Conservation (phyloP, 2,888 invertebrate species). For the Cephus nigrinus region DNA sequence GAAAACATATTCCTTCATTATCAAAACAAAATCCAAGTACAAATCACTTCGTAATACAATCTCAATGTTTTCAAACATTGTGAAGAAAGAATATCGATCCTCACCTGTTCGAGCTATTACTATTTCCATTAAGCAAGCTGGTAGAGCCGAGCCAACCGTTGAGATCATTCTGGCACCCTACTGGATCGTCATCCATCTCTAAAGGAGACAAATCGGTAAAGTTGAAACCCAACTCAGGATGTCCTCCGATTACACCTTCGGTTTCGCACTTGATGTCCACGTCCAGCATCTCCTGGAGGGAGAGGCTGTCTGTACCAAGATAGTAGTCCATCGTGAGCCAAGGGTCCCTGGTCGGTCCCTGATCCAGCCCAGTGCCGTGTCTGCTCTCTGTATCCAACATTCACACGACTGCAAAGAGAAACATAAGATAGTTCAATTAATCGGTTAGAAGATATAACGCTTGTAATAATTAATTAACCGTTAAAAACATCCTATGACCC, state of each 20-base stretch:
- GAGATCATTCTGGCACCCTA: slow-evolving; percentile 54
- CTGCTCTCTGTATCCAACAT: slow-evolving; percentile 65
- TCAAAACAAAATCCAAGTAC: not conserved
- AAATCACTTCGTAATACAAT: not conserved
- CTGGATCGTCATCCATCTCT: slow-evolving; percentile 74
- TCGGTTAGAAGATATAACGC: not conserved
- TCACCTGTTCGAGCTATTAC: slow-evolving; percentile 61
- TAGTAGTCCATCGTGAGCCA: slow-evolving; percentile 70
- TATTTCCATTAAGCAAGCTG: slow-evolving; percentile 59
- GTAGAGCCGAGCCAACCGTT: slow-evolving; percentile 58
- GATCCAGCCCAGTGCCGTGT: slow-evolving; percentile 62
- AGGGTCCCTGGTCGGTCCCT: slow-evolving; percentile 62
- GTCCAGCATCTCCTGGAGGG: slow-evolving; percentile 90
- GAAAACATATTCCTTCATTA: not conserved
- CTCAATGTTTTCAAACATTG: not conserved
- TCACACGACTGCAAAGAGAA: slow-evolving; percentile 56
- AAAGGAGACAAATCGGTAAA: slow-evolving; percentile 69
- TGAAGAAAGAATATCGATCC: slow-evolving; percentile 11
- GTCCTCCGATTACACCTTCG: slow-evolving; percentile 81
- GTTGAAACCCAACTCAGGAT: slow-evolving; percentile 69
- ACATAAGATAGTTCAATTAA: not conserved
- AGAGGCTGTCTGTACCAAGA: slow-evolving; percentile 70
- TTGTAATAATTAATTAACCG: not conserved
- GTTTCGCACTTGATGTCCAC: slow-evolving; percentile 90
- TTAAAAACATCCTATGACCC: not conserved